Evolutionary conservation across 2,888 invertebrate species (phyloP).

Genomic region (Watsonalla binaria): DNA sequence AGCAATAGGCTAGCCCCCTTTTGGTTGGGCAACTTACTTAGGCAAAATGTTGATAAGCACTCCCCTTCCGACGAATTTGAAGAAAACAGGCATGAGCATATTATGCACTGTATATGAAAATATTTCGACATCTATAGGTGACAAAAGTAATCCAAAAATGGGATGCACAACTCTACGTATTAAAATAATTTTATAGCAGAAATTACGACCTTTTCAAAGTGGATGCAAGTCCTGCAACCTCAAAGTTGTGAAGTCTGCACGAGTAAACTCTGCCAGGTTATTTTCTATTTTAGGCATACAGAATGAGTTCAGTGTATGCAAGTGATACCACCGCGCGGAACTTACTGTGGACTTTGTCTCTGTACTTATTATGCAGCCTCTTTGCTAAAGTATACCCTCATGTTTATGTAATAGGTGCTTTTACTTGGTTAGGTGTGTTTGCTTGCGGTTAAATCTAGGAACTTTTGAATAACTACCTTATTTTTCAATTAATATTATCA

Average conservation of each 20-base stretch:
- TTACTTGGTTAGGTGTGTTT: not conserved
- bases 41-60: too few relatives aligned
- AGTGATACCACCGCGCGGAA: constrained; percentile 51
- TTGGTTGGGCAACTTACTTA: too few relatives aligned
- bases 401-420: not conserved
- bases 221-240: not conserved
- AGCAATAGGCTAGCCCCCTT: too few relatives aligned
- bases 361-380: constrained; percentile 40
- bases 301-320: constrained; percentile 49
- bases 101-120: too few relatives aligned
- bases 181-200: not conserved
- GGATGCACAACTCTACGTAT: not conserved
- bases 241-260: constrained; percentile 18
- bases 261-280: constrained; percentile 39
- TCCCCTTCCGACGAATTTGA: too few relatives aligned
- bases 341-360: constrained; percentile 19
- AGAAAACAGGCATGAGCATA: too few relatives aligned
- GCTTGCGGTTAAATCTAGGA: not conserved
- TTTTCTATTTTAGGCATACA: constrained; percentile 57
- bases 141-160: too few relatives aligned
- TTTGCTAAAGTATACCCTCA: constrained; percentile 10
- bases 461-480: not conserved
- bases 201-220: not conserved
- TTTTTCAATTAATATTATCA: not conserved
- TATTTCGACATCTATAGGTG: too few relatives aligned